Evolutionary conservation across 2,113 vertebrate genomes (phyloP).

Genomic region (Neolamprologus longior): DNA sequence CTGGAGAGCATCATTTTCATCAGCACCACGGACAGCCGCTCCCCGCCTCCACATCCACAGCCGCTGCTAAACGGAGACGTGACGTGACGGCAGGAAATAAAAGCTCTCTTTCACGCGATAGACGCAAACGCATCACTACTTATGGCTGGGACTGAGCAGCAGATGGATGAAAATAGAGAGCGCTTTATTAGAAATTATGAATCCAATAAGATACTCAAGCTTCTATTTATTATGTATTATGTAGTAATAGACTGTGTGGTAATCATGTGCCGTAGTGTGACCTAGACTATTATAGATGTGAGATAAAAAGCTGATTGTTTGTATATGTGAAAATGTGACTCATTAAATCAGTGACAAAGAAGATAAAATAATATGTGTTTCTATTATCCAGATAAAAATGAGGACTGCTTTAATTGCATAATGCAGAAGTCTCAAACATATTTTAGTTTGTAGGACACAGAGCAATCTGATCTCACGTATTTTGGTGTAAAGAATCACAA

Average conservation of each 20-base stretch:
- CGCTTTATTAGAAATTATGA: background rate
- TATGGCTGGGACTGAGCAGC: background rate
- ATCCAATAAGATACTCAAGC: background rate
- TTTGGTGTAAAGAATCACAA: background rate
- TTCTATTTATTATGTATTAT: background rate
- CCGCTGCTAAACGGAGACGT: background rate
- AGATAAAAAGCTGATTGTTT: background rate
- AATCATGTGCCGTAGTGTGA: background rate
- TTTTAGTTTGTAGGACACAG: background rate
- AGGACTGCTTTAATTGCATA: fast-evolving
- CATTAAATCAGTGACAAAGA: background rate
- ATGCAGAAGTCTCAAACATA: background rate
- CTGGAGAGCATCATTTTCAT: slow-evolving; percentile 29
- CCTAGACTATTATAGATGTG: background rate
- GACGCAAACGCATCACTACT: background rate
- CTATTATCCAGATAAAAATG: background rate
- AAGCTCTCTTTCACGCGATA: background rate
- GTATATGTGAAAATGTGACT: fast-evolving
- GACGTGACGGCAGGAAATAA: background rate
- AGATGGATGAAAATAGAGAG: background rate
- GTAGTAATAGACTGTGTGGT: background rate
- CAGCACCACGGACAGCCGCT: slow-evolving; percentile 59
- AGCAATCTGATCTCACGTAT: background rate
- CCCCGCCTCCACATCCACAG: background rate
- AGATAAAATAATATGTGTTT: background rate